These are phyloP conservation scores for Neelides folsomi DNA, from an alignment of 2,888 invertebrate genomes.

Conservation along the genomic window DNA sequence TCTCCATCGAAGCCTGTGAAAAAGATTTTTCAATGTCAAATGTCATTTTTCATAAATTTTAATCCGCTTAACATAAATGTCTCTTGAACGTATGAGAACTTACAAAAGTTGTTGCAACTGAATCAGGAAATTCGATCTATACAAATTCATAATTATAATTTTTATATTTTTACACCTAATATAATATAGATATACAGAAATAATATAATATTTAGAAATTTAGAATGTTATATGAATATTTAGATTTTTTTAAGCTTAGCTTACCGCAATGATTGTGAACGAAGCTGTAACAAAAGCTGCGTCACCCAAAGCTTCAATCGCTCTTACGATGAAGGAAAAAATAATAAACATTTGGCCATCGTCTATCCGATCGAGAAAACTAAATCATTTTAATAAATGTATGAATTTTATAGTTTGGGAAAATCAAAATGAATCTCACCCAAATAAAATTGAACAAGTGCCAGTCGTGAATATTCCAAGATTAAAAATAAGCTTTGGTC, in stretches of 20 bases:
- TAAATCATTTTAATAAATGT: slow-evolving; percentile 5
- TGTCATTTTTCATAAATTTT: too few relatives aligned
- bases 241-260: too few relatives aligned
- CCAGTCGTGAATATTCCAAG: slow-evolving; percentile 72
- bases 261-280: slow-evolving; percentile 40
- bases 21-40: too few relatives aligned
- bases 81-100: too few relatives aligned
- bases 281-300: slow-evolving; percentile 52
- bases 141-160: too few relatives aligned
- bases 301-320: slow-evolving; percentile 71
- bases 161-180: too few relatives aligned
- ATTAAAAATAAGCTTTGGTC: slow-evolving; percentile 67
- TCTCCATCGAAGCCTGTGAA: slow-evolving; percentile 38
- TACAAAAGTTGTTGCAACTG: slow-evolving; percentile 43
- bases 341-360: slow-evolving; percentile 52
- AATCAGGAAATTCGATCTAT: slow-evolving; percentile 39
- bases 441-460: slow-evolving; percentile 66
- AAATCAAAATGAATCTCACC: slow-evolving; percentile 41
- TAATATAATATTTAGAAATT: too few relatives aligned
- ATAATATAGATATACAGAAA: too few relatives aligned
- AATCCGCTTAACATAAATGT: too few relatives aligned
- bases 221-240: too few relatives aligned
- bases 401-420: background rate
- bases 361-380: slow-evolving; percentile 20
- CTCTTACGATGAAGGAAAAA: slow-evolving; percentile 62